Evolutionary conservation across 2,113 vertebrate species (phyloP).

Genomic region (Candoia aspera): DNA sequence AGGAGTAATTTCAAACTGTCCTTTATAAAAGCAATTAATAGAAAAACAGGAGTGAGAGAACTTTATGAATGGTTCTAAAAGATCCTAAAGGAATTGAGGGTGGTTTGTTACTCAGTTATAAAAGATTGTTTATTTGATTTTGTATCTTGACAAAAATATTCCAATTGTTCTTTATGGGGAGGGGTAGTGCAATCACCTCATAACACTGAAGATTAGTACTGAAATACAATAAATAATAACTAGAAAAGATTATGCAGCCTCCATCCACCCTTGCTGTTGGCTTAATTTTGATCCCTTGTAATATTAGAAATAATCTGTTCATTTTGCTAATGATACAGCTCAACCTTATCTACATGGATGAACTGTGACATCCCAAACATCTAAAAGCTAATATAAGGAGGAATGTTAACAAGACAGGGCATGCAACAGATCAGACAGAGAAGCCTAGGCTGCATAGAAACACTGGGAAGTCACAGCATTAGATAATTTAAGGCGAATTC

Average conservation of each 20-base stretch:
- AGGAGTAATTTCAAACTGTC: neutral
- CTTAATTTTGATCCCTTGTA: slow-evolving; percentile 2
- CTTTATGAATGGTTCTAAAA: slow-evolving; percentile 1
- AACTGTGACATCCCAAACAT: neutral
- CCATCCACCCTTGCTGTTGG: neutral
- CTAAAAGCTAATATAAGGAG: neutral
- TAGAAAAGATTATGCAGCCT: slow-evolving; percentile 5
- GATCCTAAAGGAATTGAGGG: neutral
- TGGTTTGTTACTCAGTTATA: neutral
- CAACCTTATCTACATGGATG: neutral
- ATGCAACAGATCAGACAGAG: neutral
- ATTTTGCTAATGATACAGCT: neutral
- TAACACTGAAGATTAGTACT: neutral
- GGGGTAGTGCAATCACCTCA: too few relatives aligned
- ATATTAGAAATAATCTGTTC: neutral
- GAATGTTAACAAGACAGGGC: neutral
- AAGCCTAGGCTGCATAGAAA: neutral
- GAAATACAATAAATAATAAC: neutral
- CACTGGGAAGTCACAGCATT: neutral
- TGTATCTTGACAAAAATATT: neutral
- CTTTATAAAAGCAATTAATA: slow-evolving; percentile 3
- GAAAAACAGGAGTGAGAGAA: neutral
- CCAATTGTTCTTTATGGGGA: neutral
- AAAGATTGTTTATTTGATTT: neutral
- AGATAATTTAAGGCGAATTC: neutral